Conservation (phyloP, 2,888 invertebrate genomes). For the Phalangium opilio region DNA sequence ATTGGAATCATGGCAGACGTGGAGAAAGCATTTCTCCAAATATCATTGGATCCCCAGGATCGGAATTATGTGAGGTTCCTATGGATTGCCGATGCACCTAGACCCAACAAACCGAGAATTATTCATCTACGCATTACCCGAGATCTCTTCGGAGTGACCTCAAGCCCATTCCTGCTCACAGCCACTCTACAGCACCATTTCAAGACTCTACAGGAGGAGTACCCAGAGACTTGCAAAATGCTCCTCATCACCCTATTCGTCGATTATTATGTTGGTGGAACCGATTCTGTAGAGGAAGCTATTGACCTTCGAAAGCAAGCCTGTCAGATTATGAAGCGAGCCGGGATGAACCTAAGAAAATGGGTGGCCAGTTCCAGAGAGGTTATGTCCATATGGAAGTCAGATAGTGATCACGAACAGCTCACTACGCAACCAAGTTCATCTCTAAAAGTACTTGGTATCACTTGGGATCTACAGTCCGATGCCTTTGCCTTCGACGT, state of each 20-base stretch:
- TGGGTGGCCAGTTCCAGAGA: neutral
- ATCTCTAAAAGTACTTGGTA: too few species aligned
- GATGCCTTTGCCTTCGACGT: neutral
- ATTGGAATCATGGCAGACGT: too few species aligned
- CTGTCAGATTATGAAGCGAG: too few species aligned
- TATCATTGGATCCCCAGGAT: too few species aligned
- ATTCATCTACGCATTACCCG: neutral
- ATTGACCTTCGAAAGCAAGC: too few species aligned
- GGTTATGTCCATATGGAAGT: neutral
- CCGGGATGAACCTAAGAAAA: constrained; percentile 2
- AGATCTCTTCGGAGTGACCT: neutral
- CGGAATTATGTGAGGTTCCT: too few species aligned
- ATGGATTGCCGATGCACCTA: neutral
- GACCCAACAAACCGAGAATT: neutral
- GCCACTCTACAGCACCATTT: neutral
- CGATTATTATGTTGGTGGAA: too few species aligned
- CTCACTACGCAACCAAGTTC: neutral
- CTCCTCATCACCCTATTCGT: too few species aligned
- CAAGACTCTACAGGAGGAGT: neutral
- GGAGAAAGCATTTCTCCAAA: too few species aligned
- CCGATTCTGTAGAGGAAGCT: too few species aligned
- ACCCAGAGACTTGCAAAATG: neutral
- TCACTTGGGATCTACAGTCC: neutral
- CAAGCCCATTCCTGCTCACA: too few species aligned
- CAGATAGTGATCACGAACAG: too few species aligned